Percentiles rank a stretch among this genome's conserved stretches.
These are phyloP conservation scores for Pelmatolapia mariae DNA, from an alignment of 2,113 vertebrate genomes.

Conservation along the genomic window DNA sequence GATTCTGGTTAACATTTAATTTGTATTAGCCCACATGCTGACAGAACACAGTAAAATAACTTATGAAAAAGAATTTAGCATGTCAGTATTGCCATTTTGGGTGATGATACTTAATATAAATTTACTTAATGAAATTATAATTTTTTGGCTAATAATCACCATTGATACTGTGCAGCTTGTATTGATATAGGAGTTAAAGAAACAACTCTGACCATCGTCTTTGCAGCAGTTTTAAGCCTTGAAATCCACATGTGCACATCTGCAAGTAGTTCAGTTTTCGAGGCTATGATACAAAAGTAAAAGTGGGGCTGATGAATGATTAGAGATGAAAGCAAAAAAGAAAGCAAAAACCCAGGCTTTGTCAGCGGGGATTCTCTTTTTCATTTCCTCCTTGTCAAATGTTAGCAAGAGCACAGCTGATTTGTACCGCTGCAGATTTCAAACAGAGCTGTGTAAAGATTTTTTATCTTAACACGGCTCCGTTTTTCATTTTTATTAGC, in stretches of 20 bases:
- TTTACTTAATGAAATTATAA: neutral
- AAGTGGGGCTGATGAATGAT: neutral
- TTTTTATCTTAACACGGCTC: neutral
- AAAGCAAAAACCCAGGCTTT: neutral
- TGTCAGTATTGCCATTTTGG: neutral
- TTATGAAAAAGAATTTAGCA: neutral
- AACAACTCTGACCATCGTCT: neutral
- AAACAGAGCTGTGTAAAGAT: neutral
- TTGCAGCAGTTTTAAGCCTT: neutral
- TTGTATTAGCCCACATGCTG: neutral
- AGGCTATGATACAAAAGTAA: neutral
- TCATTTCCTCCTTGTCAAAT: constrained; percentile 27
- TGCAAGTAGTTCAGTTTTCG: neutral
- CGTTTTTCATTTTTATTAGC: neutral
- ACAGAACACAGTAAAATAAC: neutral
- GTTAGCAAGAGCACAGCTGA: neutral
- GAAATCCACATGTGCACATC: neutral
- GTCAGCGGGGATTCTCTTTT: constrained; percentile 29
- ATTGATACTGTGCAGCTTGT: neutral
- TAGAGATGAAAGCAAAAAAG: constrained; percentile 29
- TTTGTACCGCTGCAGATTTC: neutral
- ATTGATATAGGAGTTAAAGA: neutral
- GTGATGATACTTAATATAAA: neutral
- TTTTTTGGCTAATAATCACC: neutral
- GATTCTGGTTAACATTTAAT: neutral